Percentiles rank a stretch among this genome's conserved stretches.
phyloP scores from a whole-genome alignment of 2,888 invertebrate genomes.

The Synanthedon tipuliformis region DNA sequence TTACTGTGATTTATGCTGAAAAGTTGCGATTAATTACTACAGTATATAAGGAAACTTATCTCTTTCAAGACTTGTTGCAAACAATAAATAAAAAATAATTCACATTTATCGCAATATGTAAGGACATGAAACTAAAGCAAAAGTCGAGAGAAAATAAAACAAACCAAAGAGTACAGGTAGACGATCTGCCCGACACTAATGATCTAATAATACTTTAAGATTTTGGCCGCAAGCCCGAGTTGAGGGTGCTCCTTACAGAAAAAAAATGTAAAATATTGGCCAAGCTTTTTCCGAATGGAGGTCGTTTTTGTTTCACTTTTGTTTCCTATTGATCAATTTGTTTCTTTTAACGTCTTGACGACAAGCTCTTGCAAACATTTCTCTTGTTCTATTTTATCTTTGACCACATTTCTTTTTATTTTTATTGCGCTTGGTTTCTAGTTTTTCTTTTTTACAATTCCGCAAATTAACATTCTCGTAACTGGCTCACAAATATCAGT shows the following conservation, averaged over 20 bases:
- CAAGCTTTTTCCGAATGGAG: conserved; percentile 7
- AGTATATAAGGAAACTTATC: too few species aligned
- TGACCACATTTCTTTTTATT: background rate
- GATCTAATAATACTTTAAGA: conserved; percentile 56
- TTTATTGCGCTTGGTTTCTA: background rate
- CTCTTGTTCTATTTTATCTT: background rate
- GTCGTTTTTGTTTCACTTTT: conserved; percentile 7
- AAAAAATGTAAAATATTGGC: background rate
- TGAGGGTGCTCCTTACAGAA: conserved; percentile 21
- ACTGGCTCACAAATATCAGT: conserved; percentile 3
- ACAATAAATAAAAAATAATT: too few species aligned
- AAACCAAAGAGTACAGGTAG: conserved; percentile 43
- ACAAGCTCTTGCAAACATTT: background rate
- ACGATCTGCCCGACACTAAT: conserved; percentile 38
- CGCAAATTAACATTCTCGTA: background rate
- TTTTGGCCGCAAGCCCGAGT: conserved; percentile 51
- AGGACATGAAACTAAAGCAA: conserved; percentile 4
- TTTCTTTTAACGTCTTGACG: background rate
- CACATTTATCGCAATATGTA: too few species aligned
- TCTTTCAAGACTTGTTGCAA: too few species aligned
- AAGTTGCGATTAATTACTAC: too few species aligned
- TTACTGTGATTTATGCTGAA: too few species aligned
- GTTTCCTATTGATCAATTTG: background rate
- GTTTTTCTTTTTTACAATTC: background rate
- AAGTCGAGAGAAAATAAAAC: conserved; percentile 14